phyloP scores from a whole-genome alignment of 2,113 vertebrate genomes.

The Ciconia stormi region DNA sequence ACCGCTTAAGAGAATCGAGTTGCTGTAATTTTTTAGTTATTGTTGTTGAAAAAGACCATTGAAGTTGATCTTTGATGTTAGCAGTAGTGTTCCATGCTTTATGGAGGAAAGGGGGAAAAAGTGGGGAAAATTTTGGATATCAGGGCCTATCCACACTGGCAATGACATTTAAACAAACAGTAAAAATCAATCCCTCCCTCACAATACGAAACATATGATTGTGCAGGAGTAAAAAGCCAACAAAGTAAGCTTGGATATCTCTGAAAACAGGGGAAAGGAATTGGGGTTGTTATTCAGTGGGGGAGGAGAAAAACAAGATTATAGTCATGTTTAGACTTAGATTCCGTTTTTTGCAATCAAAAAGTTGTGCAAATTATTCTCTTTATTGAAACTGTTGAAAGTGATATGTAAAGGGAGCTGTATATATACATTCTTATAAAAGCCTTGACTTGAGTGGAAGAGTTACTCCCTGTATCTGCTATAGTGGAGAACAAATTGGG shows the following conservation, averaged over 20 bases:
- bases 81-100: not conserved
- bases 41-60: conserved; percentile 23
- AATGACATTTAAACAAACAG: conserved; percentile 38
- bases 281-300: not conserved
- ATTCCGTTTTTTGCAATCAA: not conserved
- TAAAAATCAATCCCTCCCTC: conserved; percentile 13
- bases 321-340: not conserved
- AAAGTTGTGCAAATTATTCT: not conserved
- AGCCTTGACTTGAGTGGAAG: not conserved
- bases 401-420: not conserved
- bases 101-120: not conserved
- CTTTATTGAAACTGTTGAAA: not conserved
- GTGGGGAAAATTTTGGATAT: not conserved
- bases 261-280: not conserved
- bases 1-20: conserved; percentile 18
- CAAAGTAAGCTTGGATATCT: not conserved
- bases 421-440: not conserved
- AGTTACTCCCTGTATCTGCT: not conserved
- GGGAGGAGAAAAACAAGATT: not conserved
- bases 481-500: conserved; percentile 4
- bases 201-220: conserved; percentile 55
- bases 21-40: conserved; percentile 34
- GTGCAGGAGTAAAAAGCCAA: not conserved
- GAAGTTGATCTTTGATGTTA: conserved; percentile 35
- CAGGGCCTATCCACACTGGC: not conserved